Base-by-base conservation (phyloP, 2,113 vertebrate species). In the Polyodon spathula region DNA sequence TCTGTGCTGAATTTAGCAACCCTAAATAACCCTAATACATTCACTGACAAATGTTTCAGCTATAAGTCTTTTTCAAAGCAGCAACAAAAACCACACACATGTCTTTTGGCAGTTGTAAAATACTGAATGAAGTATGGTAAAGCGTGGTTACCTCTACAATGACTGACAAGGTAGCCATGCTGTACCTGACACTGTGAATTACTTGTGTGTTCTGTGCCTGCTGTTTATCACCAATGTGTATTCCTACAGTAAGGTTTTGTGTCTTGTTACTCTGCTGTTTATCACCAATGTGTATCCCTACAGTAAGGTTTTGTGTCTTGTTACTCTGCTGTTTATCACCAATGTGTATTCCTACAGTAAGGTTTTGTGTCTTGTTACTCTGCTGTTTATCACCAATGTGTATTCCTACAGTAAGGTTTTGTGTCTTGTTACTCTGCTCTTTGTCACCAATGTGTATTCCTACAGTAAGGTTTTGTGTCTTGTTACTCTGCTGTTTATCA, bases 211-310 rank as follows among this genome's bases (percentile, higher is more conserved):
- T 27, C 27, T 27, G 2, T 27, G 27, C 27, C 27, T 27, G 4
- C 17, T 43, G 4, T 46, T 16, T 27, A 16, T 15, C 27, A 27
- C 27, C 27, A 27, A 27, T 27, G 27, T 27, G 27, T 37, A 7
- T 40, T 46, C 6, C n/a, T 6, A 2, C 16, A 16, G 12, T 51
- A 11, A 7, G 53, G 38, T 37, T 39, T n/a, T 48, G 9, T 40
- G 15, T 1, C n/a, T 56, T 44, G n/a, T 11, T 62, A n/a, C 56
- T 67, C 62, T 61, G 48, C n/a, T 2, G 44, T n/a, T n/a, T 10
- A 4, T 57, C 40, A 3, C 27, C 27, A 27, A 27, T 27, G 27
- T 27, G 27, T 37, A 7, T 40, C 40, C 6, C n/a, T 6, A 2
- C 16, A 16, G 12, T 51, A 11, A 7, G 53, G 38, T 37, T 39